Base-by-base conservation (phyloP, 2,113 vertebrate species). In the Crypturellus undulatus region DNA sequence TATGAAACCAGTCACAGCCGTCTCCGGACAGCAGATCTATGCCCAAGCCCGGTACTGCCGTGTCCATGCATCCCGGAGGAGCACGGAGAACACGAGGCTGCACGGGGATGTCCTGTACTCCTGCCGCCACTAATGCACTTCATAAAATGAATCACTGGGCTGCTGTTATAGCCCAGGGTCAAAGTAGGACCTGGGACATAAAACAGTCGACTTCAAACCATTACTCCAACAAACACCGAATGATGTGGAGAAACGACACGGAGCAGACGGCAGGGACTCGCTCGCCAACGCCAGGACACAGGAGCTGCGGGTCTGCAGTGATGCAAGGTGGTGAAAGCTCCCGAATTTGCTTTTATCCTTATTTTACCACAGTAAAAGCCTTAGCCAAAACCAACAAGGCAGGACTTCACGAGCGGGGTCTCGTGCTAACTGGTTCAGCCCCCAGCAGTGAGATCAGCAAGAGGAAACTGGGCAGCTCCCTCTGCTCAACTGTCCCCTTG, bases 91-190 rank as follows among this genome's bases (percentile, higher is more conserved):
- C 79, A 80, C 20, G 42, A 47, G 63, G 43, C 68, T 79, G 84
- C 73, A 15, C 18, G 12, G 62, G 56, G 79, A 79, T 21, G 21
- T 59, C 79, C 64, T 16, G 43, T n/a, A 14, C 54, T 42, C 58
- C 79, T 80, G 68, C 45, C 59, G 75, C 49, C 6, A 1, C 67
- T 87, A 32, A 69, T 63, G 38, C 79, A 65, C 84, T 84, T 88
- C 84, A 84, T 88, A 76, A 94, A 88, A 91, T 60, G 84, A 88
- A 94, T 80, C n/a, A 28, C 89, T 15, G 38, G 68, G 79, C 92
- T 80, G 73, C 24, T 76, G 58, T 80, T 91, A 84, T 15, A 94
- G 84, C 92, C 79, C 84, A 71, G 79, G 84, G 92, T 88, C 92
- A 91, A 76, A 94, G 75, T 36, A 76, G 84, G 54, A 71, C 84